Conservation (phyloP, 2,888 invertebrate genomes). For the Caenorhabditis japonica region DNA sequence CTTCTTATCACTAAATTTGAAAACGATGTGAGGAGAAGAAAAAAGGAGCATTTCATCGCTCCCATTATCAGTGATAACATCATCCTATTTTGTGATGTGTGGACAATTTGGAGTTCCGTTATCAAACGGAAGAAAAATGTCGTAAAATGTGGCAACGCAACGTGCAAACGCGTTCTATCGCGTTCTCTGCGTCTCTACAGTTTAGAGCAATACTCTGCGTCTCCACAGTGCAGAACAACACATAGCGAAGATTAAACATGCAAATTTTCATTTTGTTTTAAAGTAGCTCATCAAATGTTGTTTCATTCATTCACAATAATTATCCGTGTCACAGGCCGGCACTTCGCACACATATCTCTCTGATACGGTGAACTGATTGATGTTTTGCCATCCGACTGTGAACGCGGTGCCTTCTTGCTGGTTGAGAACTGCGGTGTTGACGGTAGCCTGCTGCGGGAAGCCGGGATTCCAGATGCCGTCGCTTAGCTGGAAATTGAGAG, state of each 20-base stretch:
- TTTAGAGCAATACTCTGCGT: too few relatives aligned
- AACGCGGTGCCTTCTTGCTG: conserved; percentile 15
- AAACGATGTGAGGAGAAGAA: too few relatives aligned
- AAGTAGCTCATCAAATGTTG: too few relatives aligned
- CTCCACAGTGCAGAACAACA: neutral
- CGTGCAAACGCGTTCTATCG: too few relatives aligned
- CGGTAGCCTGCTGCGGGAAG: conserved; percentile 15
- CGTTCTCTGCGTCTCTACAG: too few relatives aligned
- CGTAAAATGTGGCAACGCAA: conserved; percentile 1
- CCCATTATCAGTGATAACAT: too few relatives aligned
- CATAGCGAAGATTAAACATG: neutral
- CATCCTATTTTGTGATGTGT: too few relatives aligned
- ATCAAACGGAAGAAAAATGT: conserved; percentile 1
- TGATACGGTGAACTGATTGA: conserved; percentile 28
- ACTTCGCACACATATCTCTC: conserved; percentile 42
- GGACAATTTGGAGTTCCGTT: too few relatives aligned
- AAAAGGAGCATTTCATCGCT: too few relatives aligned
- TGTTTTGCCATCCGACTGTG: conserved; percentile 41
- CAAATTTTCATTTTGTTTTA: neutral
- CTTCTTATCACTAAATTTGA: too few relatives aligned
- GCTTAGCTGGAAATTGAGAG: conserved; percentile 19
- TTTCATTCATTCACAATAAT: conserved; percentile 46
- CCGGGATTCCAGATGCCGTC: conserved; percentile 35
- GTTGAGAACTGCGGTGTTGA: conserved; percentile 25
- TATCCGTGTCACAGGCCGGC: conserved; percentile 31